Percentiles rank a stretch among this genome's conserved stretches.
Conservation (phyloP, 2,113 vertebrate species). For the Platycercus adscitus region DNA sequence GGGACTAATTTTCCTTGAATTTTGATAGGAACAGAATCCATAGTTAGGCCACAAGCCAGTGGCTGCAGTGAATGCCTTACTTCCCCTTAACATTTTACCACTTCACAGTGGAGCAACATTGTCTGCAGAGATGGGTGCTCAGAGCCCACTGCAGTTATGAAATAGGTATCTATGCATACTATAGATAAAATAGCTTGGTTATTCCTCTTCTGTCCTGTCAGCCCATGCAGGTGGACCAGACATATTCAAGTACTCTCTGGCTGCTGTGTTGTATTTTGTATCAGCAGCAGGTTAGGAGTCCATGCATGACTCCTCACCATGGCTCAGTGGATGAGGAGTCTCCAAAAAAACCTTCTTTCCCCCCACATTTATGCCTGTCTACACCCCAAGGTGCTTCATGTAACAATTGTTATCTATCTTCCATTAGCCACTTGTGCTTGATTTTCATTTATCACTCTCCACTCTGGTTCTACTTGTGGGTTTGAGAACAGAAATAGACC, state of each 20-base stretch:
- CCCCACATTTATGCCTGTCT: neutral
- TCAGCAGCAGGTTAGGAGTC: fast-evolving
- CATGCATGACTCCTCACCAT: neutral
- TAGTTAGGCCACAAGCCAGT: neutral
- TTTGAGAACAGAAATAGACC: neutral
- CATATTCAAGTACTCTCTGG: neutral
- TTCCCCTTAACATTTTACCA: fast-evolving
- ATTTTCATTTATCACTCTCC: neutral
- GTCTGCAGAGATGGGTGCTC: neutral
- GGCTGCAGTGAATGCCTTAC: neutral
- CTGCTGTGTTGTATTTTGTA: neutral
- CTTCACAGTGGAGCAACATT: neutral
- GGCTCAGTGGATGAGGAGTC: neutral
- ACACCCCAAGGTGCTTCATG: neutral
- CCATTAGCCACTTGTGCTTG: neutral
- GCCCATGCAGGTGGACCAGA: neutral
- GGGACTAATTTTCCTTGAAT: neutral
- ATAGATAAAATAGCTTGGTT: neutral
- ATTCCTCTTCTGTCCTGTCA: neutral
- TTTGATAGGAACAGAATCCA: neutral
- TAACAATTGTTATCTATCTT: neutral
- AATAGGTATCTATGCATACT: neutral
- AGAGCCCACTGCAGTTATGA: neutral
- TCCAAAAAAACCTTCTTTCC: neutral
- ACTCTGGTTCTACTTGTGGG: neutral